Base-by-base conservation (phyloP, 2,888 invertebrate genomes). In the Heliconius charithonia region DNA sequence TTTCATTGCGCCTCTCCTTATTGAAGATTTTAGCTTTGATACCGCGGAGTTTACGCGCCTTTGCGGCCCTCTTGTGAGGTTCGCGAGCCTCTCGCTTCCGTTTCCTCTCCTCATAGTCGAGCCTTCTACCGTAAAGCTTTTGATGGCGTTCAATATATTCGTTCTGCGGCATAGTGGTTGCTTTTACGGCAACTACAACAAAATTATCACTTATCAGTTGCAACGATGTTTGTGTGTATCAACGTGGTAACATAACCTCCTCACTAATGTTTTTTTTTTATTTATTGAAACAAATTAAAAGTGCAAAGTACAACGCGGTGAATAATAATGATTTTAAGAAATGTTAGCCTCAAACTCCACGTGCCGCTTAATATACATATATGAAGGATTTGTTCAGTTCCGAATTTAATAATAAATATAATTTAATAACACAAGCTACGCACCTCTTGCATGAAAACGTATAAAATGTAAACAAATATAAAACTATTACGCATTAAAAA, bases 121-220 rank as follows among this genome's bases (percentile, higher is more conserved):
- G 96, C 82, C 99, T 97, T 86, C 98, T 96, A 88, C 99, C 99
- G 95, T 98, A 97, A 62, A 99, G 96, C 93, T 99, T 99, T 89
- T 98, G 97, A 92, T 99, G 99, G 83, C 99, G 97, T 88, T 99
- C 99, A 95, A 99, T 99, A 92, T 99, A 99, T 95, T 99, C 99
- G 96, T 99, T 99, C 96, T 99, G 99, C 90, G 99, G 99, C 99
- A 98, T 98, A 92, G 89, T 96, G 93, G 93, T 92, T 93, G 94
- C 92, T 94, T 92, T 90, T 87, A 90, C 95, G 93, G 93, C 93
- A 92, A 94, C 94, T 95, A 95, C 92, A 94, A 95, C 94, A 95
- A 95, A 94, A 93, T 89, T 86, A 87, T 87, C 83, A 89, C 85
- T 86, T 86, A 87, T 88, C 87, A 92, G 88, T 86, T 83, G 84